Evolutionary conservation across 2,888 invertebrate genomes (phyloP), one percentile per base, ranked within the genome.

Genomic region (Machimus atricapillus): DNA sequence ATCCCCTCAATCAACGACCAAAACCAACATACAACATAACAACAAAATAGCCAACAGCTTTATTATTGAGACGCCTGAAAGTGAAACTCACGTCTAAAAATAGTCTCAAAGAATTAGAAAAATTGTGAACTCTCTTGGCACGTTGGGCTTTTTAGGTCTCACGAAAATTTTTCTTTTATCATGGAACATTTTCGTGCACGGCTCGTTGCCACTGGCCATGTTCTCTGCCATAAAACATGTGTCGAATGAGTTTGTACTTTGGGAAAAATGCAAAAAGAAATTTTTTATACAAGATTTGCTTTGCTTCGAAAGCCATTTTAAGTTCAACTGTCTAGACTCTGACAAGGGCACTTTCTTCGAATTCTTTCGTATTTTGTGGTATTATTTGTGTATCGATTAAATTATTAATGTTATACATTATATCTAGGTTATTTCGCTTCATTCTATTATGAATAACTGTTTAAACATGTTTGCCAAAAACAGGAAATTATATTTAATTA

Each of bases 61-160:
- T 46, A 27, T 79, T 79, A 79, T 79, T 79, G 79, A 79, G 79
- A 31, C 79, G 79, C 16, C 31, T 79, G 79, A 79, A 79, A 79
- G 79, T 79, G 79, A 79, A 79, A 79, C 40, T 40, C 40, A 16
- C 27, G 52, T 19, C 31, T 79, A 31, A 79, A 79, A 52, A 79
- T 79, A 79, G 79, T 12, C 23, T 4, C 9, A 27, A 14, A 12
- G 66, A 66, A 66, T 66, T 66, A 66, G 66, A 66, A 66, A 66
- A 66, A 66, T 66, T 66, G 23, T 66, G 23, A 40, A 27, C 12
- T 66, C 27, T 66, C 23, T 66, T 66, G 19, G 66, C 66, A 7
- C 52, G 19, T 8, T 56, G 56, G 19, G 7, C 16, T 27, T 66
- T 27, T 27, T 12, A 66, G 27, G 4, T 66, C 66, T 23, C 52